These are phyloP conservation scores for Leptinotarsa peninsularis DNA, from an alignment of 2,888 invertebrate genomes.

Conservation along the genomic window DNA sequence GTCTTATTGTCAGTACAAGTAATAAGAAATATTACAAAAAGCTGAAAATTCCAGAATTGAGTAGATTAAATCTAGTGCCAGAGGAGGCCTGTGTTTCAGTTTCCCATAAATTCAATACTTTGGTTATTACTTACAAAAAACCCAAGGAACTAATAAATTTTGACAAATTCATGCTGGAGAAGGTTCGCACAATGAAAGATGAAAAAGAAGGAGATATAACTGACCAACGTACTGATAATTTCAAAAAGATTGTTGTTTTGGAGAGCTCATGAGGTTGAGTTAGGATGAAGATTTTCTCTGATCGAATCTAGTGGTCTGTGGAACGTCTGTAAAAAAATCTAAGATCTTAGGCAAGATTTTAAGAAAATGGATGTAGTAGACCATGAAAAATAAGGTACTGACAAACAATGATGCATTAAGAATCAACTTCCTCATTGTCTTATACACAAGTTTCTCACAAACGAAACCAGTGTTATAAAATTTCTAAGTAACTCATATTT, in stretches of 20 bases:
- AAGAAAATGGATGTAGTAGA: no score
- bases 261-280: not conserved
- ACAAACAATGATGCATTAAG: no score
- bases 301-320: no score
- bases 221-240: constrained; percentile 62
- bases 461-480: no score
- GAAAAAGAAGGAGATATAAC: constrained; percentile 55
- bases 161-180: constrained; percentile 72
- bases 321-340: no score
- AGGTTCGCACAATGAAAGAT: constrained; percentile 60
- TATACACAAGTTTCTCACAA: no score
- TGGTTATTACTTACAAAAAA: constrained; percentile 85
- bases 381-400: no score
- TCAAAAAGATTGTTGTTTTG: constrained; percentile 1
- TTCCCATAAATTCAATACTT: constrained; percentile 80
- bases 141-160: constrained; percentile 77
- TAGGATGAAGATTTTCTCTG: not conserved
- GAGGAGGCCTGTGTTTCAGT: constrained; percentile 76
- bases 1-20: constrained; percentile 77
- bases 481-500: no score
- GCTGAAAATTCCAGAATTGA: constrained; percentile 77
- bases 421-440: no score
- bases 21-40: constrained; percentile 88
- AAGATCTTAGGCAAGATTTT: no score
- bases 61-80: constrained; percentile 72